Evolutionary conservation across 2,113 vertebrate genomes (phyloP), one percentile per base, ranked within the genome.

Genomic region (Chaetura pelagica): DNA sequence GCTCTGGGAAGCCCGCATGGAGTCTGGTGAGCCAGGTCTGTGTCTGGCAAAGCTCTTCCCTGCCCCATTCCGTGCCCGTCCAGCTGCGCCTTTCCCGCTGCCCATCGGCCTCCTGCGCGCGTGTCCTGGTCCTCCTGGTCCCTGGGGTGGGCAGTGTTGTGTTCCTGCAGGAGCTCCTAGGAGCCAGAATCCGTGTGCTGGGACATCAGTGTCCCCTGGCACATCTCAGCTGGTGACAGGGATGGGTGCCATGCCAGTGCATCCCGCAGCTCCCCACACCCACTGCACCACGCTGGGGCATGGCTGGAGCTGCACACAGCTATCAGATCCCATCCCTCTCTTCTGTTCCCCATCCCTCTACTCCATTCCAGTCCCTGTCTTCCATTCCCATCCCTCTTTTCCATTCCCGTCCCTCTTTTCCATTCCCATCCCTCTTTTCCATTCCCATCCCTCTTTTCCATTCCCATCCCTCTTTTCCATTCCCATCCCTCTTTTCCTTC

Each of bases 1-100:
- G 22, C 15, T 40, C 29, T 0, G 54, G 76, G 54, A 19, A 44
- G 34, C 16, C 13, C 1, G 17, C 40, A 12, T 5, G 1, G 51
- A 82, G 16, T 27, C 59, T 77, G 9, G 1, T 2, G 8, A 52
- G 48, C 52, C 58, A 18, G 8, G 1, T 29, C 27, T 7, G 42
- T 9, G 5, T 76, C 68, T 54, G 24, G 7, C 52, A 35, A 7
- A 48, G 19, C 67, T 30, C 61, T 7, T 4, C 29, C 7, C 26
- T 10, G 35, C 1, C 3, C 59, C 7, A 1, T 3, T 51, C 55
- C 2, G 0, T 2, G 23, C 30, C 52, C n/a, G 0, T 51, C 74
- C 42, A 2, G 6, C 46, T 17, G 73, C 9, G 5, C 79, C 84
- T 67, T 13, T 78, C 58, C 59, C 17, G 18, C 64, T 15, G 2